Evolutionary conservation across 2,797 vertebrate genomes (phyloP).

Genomic region (Ispidina lecontei): DNA sequence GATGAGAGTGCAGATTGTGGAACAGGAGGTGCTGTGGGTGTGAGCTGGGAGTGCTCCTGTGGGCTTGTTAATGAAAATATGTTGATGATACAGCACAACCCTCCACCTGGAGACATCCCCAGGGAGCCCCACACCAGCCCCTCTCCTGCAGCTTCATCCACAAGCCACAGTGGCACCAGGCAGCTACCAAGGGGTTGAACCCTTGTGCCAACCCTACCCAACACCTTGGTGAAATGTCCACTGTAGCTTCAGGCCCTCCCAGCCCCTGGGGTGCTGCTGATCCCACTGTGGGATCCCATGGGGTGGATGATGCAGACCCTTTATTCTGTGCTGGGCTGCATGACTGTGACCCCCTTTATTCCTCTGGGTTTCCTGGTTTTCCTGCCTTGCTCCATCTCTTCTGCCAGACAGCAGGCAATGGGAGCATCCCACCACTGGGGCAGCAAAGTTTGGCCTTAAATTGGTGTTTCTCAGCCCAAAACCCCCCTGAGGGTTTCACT

Average conservation of each 20-base stretch:
- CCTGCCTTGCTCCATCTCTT: neutral
- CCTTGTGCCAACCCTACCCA: neutral
- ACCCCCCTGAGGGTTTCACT: accelerated
- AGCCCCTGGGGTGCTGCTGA: accelerated
- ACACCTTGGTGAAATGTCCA: neutral
- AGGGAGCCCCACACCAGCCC: neutral
- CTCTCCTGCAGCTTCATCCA: neutral
- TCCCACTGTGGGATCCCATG: neutral
- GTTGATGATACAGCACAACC: neutral
- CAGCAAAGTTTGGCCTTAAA: neutral
- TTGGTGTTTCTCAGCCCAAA: neutral
- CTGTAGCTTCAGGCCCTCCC: neutral
- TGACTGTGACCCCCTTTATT: neutral
- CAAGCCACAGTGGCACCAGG: neutral
- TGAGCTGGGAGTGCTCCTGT: neutral
- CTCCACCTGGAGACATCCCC: neutral
- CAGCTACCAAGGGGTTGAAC: neutral
- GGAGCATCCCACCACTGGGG: accelerated
- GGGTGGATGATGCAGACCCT: too few species aligned
- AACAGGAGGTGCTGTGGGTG: neutral
- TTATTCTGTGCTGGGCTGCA: neutral
- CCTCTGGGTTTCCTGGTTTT: neutral
- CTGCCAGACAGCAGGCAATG: neutral
- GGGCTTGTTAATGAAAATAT: neutral
- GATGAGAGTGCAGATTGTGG: neutral